A percentile compares a stretch with the other conserved stretches of the same genome.
Evolutionary conservation across 2,113 vertebrate genomes (phyloP).

Genomic region (Motacilla alba): DNA sequence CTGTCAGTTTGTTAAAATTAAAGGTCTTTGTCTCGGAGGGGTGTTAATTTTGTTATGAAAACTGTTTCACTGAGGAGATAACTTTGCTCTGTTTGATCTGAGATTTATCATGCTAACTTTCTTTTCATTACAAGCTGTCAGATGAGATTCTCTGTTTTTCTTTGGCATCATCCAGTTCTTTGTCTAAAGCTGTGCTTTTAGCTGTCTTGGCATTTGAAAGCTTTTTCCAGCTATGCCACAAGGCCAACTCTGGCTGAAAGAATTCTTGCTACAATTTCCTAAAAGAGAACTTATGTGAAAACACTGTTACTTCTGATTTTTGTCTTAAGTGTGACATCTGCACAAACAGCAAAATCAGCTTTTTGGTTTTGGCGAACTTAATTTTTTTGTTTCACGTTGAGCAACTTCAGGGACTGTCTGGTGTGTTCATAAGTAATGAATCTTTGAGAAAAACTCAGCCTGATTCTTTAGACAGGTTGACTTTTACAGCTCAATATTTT

Average conservation of each 20-base stretch:
- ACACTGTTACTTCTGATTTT: background rate
- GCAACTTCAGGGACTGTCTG: background rate
- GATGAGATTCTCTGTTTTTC: background rate
- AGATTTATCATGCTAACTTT: background rate
- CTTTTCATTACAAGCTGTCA: background rate
- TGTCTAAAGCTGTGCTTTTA: background rate
- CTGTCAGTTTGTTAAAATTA: background rate
- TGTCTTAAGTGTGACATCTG: background rate
- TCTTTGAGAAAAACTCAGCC: background rate
- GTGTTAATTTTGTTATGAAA: background rate
- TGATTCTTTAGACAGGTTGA: background rate
- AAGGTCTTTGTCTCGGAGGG: background rate
- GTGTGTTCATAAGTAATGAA: background rate
- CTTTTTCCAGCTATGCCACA: background rate
- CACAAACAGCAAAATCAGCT: background rate
- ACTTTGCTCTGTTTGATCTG: background rate
- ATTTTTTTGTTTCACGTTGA: background rate
- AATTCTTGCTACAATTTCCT: background rate
- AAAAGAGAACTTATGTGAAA: background rate
- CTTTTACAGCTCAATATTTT: background rate
- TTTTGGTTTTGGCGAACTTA: background rate
- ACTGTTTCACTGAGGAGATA: background rate
- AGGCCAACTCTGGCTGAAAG: background rate
- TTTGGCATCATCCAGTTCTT: background rate
- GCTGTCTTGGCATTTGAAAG: background rate